Evolutionary conservation across 2,797 vertebrate genomes (phyloP).

Genomic region (Pempheris klunzingeri): DNA sequence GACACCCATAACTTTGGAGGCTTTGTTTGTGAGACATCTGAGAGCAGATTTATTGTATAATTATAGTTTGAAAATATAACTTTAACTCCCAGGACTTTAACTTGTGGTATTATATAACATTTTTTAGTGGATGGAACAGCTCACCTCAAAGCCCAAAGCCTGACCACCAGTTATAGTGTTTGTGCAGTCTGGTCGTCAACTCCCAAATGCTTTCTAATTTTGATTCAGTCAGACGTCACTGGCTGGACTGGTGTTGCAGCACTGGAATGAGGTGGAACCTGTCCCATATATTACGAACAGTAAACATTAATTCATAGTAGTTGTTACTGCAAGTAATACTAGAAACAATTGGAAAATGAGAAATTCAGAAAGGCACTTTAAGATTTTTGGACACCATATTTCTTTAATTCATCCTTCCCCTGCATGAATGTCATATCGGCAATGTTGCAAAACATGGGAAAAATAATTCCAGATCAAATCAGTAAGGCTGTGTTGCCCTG

Average conservation of each 20-base stretch:
- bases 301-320: not conserved
- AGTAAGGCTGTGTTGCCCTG: slow-evolving; percentile 2
- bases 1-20: not conserved
- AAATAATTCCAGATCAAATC: slow-evolving; percentile 3
- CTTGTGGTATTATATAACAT: not conserved
- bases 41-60: not conserved
- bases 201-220: slow-evolving; percentile 62
- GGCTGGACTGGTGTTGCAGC: not conserved
- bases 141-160: slow-evolving; percentile 36
- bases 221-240: slow-evolving; percentile 42
- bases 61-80: slow-evolving; percentile 9
- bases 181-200: slow-evolving; percentile 47
- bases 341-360: not conserved
- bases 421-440: not conserved
- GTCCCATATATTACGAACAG: not conserved
- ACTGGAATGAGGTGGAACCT: not conserved
- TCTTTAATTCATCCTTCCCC: not conserved
- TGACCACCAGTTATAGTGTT: slow-evolving; percentile 72
- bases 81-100: not conserved
- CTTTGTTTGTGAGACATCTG: not conserved
- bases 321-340: not conserved
- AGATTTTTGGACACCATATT: not conserved
- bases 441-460: not conserved
- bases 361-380: not conserved
- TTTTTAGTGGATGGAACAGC: slow-evolving; percentile 47